Base-by-base conservation (phyloP, 2,888 invertebrate genomes). In the Allacma fusca region DNA sequence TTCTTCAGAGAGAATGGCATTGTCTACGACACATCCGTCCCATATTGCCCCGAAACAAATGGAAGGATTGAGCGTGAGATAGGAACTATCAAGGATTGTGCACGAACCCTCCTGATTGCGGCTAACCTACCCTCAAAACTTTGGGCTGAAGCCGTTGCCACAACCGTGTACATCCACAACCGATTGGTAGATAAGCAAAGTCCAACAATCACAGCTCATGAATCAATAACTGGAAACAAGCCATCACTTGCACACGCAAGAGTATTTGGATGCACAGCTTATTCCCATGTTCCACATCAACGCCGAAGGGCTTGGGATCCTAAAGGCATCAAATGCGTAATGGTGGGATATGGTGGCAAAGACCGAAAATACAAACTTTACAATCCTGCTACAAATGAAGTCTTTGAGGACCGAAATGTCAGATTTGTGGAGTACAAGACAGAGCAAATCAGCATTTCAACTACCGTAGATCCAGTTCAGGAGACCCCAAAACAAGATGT, bases 71-170 rank as follows among this genome's bases (percentile, higher is more conserved):
- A 86, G 70, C 59, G 85, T 0, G 83, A 84, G 40, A 86, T 86
- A 28, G 73, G 85, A 1, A 86, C 85, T 1, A 77, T 44, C 2
- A 74, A 74, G 43, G 74, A 74, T 24, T 40, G 43, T 1, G 74
- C 74, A 5, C 1, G 73, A 29, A 78, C 85, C 34, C 78, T 86
- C 75, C 28, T 87, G 21, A 64, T 81, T 21, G 78, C 80, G 7
- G 80, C 80, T 34, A 76, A 82, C 29, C 57, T 86, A 26, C 85
- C 85, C 0, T 78, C 80, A 28, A 69, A 77, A 21, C 79, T 86
- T 24, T 87, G 86, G 86, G 85, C 85, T 7, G 85, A 87, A 81
- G 86, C 85, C 19, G 85, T 85, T 1, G 84, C 83, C 43, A 85
- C 85, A 21, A 84, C 85, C 1, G 85, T 85, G 7, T 86, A 86